phyloP scores from a whole-genome alignment of 2,113 vertebrate species.

The Nycticorax nycticorax region DNA sequence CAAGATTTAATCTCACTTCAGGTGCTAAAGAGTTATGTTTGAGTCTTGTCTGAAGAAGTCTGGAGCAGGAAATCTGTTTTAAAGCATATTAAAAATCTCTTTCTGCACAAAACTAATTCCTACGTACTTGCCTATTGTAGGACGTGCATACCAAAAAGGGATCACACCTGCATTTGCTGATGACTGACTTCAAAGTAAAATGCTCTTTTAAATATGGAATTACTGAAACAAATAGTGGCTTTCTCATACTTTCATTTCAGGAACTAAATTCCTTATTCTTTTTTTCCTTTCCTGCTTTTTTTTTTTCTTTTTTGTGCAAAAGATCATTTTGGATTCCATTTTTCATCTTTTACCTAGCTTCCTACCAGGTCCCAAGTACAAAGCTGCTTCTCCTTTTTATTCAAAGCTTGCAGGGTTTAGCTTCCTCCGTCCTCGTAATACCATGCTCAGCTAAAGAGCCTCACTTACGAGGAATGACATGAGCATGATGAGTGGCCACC shows the following conservation, averaged over 20 bases:
- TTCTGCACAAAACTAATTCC: background rate
- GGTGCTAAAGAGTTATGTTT: background rate
- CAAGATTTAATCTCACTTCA: background rate
- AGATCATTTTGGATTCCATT: background rate
- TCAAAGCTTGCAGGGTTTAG: background rate
- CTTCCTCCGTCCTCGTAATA: background rate
- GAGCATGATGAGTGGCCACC: background rate
- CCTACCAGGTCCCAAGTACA: background rate
- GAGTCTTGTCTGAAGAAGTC: background rate
- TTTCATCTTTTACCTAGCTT: background rate
- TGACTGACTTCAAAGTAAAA: constrained; percentile 14
- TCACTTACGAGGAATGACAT: background rate
- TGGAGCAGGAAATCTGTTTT: background rate
- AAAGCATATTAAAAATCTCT: background rate
- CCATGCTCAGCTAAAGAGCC: background rate
- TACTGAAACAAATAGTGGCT: background rate
- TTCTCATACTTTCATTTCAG: background rate
- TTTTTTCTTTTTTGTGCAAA: background rate
- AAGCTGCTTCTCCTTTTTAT: background rate
- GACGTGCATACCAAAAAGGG: background rate
- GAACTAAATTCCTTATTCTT: background rate
- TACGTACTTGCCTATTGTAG: background rate
- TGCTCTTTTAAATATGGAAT: constrained; percentile 31
- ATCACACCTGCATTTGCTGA: background rate
- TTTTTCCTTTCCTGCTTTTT: background rate